These are phyloP conservation scores for Ciona savignyi DNA, from an alignment of 23 tunicate genomes.

Conservation along the genomic window DNA sequence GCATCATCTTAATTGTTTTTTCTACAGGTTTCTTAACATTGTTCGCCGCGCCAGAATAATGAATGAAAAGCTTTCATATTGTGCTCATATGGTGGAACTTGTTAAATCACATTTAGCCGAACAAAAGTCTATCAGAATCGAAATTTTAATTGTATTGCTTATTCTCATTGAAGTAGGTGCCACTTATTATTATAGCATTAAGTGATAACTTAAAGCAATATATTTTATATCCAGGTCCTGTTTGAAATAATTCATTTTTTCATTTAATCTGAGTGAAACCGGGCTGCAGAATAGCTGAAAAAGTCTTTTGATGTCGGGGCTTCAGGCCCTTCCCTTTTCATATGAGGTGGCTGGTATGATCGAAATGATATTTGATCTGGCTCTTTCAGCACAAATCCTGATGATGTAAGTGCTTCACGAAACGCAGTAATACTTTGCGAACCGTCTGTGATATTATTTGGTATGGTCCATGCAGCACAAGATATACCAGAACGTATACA, in stretches of 20 bases:
- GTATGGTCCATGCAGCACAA: constrained; percentile 34
- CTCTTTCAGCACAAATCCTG: constrained; percentile 47
- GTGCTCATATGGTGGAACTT: constrained; percentile 78
- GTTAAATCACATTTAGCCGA: constrained; percentile 75
- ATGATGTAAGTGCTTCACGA: constrained; percentile 7
- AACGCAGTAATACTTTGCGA: constrained; percentile 29
- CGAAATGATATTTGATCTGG: constrained; percentile 17
- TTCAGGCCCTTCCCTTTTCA: background rate
- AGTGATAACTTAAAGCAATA: background rate
- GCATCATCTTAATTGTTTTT: background rate
- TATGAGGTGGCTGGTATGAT: background rate
- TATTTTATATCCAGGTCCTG: constrained; percentile 23
- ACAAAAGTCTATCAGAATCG: constrained; percentile 57
- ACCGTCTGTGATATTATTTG: background rate
- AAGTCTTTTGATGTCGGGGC: constrained; percentile 12
- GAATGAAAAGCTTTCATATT: constrained; percentile 82
- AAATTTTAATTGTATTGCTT: constrained; percentile 63
- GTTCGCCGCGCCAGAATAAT: constrained; percentile 41
- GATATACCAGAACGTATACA: constrained; percentile 73
- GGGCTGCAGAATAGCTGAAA: background rate
- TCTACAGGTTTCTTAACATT: constrained; percentile 51
- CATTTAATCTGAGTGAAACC: constrained; percentile 15
- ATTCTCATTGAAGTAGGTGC: constrained; percentile 67
- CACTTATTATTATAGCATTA: background rate
- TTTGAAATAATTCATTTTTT: constrained; percentile 66